Conservation (phyloP, 2,888 invertebrate species). For the Agrotis ipsilon region DNA sequence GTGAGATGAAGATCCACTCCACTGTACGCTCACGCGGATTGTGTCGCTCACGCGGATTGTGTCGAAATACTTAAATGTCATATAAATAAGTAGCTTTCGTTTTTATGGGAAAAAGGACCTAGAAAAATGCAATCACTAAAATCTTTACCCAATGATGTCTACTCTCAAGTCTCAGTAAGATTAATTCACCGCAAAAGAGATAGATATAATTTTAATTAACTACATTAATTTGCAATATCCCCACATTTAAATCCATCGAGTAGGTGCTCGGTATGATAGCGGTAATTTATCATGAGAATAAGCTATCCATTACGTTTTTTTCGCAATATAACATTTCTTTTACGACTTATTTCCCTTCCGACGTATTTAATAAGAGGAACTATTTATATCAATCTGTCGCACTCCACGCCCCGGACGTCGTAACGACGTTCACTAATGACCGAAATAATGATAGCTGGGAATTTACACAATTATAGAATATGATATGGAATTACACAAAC, state of each 20-base stretch:
- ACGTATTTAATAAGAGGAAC: conserved; percentile 78
- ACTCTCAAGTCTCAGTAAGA: neutral
- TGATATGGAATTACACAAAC: neutral
- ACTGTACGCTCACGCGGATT: no score
- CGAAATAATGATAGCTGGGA: conserved; percentile 75
- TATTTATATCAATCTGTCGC: conserved; percentile 87
- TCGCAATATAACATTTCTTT: conserved; percentile 67
- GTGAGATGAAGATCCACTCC: no score
- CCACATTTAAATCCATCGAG: conserved; percentile 53
- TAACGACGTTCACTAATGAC: conserved; percentile 80
- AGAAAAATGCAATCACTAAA: neutral
- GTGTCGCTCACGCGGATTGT: no score
- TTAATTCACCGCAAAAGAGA: conserved; percentile 9
- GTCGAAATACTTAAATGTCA: no score
- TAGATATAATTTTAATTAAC: conserved; percentile 17
- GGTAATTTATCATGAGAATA: conserved; percentile 47
- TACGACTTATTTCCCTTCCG: conserved; percentile 70
- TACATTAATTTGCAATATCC: conserved; percentile 42
- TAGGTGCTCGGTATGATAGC: conserved; percentile 49
- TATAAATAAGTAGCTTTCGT: neutral
- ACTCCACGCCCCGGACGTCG: conserved; percentile 80
- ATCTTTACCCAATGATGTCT: neutral
- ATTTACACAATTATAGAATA: conserved; percentile 59
- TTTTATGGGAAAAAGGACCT: neutral
- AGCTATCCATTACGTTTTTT: conserved; percentile 56